Percentiles rank a stretch among this genome's conserved stretches.
These are phyloP conservation scores for Tympanoctomys barrerae DNA, from an alignment of 2,797 vertebrate genomes.

Conservation along the genomic window DNA sequence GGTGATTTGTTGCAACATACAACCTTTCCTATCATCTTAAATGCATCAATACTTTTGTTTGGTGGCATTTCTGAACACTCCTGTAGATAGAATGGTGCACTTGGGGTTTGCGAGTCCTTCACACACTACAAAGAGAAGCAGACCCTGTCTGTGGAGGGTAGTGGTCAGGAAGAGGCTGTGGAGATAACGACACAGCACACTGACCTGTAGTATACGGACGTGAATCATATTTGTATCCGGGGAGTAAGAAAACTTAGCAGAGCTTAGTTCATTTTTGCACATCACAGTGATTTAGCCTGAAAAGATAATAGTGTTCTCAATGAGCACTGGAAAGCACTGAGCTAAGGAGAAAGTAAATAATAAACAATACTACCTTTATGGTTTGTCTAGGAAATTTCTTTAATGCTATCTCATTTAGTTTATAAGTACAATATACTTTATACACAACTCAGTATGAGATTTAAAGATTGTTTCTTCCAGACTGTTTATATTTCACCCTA, in stretches of 20 bases:
- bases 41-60: background rate
- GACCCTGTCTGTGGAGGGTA: background rate
- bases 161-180: background rate
- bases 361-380: slow-evolving; percentile 36
- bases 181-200: background rate
- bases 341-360: slow-evolving; percentile 63
- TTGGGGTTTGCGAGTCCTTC: background rate
- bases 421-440: slow-evolving; percentile 73
- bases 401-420: slow-evolving; percentile 59
- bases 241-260: slow-evolving; percentile 20
- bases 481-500: slow-evolving; percentile 52
- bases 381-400: slow-evolving; percentile 57
- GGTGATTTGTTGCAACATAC: background rate
- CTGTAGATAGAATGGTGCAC: background rate
- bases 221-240: background rate
- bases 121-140: background rate
- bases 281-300: slow-evolving; percentile 8
- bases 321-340: slow-evolving; percentile 27
- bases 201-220: background rate
- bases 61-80: background rate
- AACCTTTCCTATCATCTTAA: slow-evolving; percentile 16
- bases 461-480: slow-evolving; percentile 34
- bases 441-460: slow-evolving; percentile 53
- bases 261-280: slow-evolving; percentile 46
- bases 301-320: slow-evolving; percentile 14